A percentile compares a stretch with the other conserved stretches of the same genome.
Evolutionary conservation across 2,797 vertebrate genomes (phyloP).

Genomic region (Premnoplex brunnescens): DNA sequence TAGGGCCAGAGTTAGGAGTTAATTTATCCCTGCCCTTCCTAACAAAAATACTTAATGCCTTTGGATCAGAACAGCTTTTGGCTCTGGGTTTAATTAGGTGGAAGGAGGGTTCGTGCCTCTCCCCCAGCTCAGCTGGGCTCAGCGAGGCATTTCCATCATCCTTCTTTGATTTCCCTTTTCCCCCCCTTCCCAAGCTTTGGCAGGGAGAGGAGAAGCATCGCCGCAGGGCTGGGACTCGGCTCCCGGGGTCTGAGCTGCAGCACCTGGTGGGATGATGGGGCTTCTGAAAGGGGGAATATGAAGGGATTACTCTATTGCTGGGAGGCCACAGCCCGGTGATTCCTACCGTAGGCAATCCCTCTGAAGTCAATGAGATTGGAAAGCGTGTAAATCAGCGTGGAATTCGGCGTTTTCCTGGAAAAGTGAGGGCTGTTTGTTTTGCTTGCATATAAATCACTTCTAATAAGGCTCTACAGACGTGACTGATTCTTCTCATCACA

Average conservation of each 20-base stretch:
- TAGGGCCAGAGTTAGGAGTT: neutral
- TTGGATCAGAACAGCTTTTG: neutral
- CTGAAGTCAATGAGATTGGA: constrained; percentile 41
- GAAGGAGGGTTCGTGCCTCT: neutral
- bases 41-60: neutral
- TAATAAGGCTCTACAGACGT: neutral
- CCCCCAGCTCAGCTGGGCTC: neutral
- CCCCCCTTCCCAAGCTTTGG: neutral
- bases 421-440: neutral
- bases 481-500: neutral
- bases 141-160: neutral
- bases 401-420: neutral
- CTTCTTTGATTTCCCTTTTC: neutral
- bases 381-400: neutral
- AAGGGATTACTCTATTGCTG: neutral
- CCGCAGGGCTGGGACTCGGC: neutral
- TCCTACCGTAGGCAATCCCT: neutral
- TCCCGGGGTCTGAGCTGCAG: neutral
- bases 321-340: neutral
- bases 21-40: constrained; percentile 2
- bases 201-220: neutral
- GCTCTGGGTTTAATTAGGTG: neutral
- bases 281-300: neutral
- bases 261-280: neutral
- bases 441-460: neutral